Percentiles rank a stretch among this genome's conserved stretches.
These are phyloP conservation scores for Perccottus glenii DNA, from an alignment of 2,113 vertebrate genomes.

Conservation along the genomic window DNA sequence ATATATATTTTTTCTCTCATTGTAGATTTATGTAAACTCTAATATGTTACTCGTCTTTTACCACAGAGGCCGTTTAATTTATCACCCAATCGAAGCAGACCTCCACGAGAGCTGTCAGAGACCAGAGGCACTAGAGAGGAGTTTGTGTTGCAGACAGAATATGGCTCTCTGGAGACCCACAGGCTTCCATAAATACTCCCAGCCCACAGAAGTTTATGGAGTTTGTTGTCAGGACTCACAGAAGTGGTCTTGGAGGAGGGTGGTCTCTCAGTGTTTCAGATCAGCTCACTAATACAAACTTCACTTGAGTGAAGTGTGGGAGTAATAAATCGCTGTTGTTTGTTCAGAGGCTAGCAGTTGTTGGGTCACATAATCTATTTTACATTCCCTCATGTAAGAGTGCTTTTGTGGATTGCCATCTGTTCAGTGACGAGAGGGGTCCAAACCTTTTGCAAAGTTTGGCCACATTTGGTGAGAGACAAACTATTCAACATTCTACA, in stretches of 20 bases:
- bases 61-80: slow-evolving; percentile 62
- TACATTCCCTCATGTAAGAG: too few relatives aligned
- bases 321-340: too few relatives aligned
- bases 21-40: slow-evolving; percentile 58
- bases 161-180: slow-evolving; percentile 73
- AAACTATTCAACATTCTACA: too few relatives aligned
- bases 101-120: slow-evolving; percentile 60
- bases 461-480: too few relatives aligned
- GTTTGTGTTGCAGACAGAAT: slow-evolving; percentile 73
- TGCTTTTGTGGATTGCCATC: too few relatives aligned
- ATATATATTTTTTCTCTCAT: neutral
- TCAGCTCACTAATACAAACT: too few relatives aligned
- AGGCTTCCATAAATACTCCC: slow-evolving; percentile 80
- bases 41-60: slow-evolving; percentile 44
- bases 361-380: too few relatives aligned
- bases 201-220: slow-evolving; percentile 75
- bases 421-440: too few relatives aligned
- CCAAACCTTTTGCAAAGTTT: too few relatives aligned
- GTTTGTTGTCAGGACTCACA: slow-evolving; percentile 80
- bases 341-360: too few relatives aligned
- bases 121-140: slow-evolving; percentile 44
- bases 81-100: slow-evolving; percentile 52
- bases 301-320: too few relatives aligned
- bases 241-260: slow-evolving; percentile 55
- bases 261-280: too few relatives aligned